Conservation (phyloP, 2,797 vertebrate genomes). For the Amphiprion clarkii region DNA sequence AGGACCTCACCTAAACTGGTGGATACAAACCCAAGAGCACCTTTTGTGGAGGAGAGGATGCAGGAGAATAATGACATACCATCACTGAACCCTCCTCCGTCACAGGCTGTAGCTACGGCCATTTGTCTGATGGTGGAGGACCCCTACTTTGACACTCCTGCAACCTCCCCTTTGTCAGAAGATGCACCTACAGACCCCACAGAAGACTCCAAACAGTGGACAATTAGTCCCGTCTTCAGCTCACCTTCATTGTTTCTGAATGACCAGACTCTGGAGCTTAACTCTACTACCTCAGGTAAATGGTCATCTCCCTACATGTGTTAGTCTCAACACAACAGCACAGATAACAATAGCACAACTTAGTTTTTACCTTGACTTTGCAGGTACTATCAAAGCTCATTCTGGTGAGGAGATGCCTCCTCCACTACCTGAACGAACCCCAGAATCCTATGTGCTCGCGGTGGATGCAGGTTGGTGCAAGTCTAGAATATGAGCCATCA, state of each 20-base stretch:
- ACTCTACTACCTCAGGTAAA: conserved; percentile 63
- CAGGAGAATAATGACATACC: background rate
- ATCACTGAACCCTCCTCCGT: conserved; percentile 5
- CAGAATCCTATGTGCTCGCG: conserved; percentile 91
- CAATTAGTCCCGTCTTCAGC: conserved; percentile 18
- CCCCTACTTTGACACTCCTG: conserved; percentile 81
- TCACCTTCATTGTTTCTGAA: conserved; percentile 62
- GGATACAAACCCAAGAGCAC: background rate
- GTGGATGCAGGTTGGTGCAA: conserved; percentile 81
- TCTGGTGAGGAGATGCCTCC: conserved; percentile 87
- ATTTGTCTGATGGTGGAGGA: conserved; percentile 84
- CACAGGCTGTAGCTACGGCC: conserved; percentile 12
- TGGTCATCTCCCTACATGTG: background rate
- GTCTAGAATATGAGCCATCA: background rate
- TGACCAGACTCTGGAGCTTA: conserved; percentile 45
- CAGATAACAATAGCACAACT: background rate
- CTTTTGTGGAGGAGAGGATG: conserved; percentile 3
- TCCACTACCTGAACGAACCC: conserved; percentile 93
- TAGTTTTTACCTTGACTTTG: conserved; percentile 12
- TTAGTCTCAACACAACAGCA: background rate
- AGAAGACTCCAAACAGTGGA: conserved; percentile 34
- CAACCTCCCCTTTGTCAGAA: conserved; percentile 36
- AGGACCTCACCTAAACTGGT: conserved; percentile 17
- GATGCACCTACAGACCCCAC: background rate
- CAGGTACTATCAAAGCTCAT: conserved; percentile 36